Base-by-base conservation (phyloP, 2,888 invertebrate species). In the Ptilodon capucinus region DNA sequence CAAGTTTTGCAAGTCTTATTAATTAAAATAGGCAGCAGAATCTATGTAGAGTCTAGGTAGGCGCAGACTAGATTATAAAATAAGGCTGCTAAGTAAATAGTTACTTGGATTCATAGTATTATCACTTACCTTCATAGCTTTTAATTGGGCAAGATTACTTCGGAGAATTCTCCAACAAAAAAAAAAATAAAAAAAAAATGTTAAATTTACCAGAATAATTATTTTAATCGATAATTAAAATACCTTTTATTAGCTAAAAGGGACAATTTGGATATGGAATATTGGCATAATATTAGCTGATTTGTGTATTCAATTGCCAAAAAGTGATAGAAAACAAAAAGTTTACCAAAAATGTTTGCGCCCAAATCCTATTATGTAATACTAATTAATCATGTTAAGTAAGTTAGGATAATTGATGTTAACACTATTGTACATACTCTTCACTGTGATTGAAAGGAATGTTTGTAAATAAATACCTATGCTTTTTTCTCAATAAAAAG, bases 361-460 rank as follows among this genome's bases (percentile, higher is more conserved):
- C 32, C 32, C 14, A 1, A 4, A 4, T 32, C 28, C 28, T 35
- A 17, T 35, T 5, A 34, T 4, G 14, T 35, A 17, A 35, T 42
- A 36, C 34, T 41, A 42, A 32, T 48, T 48, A 44, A 53, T 25
- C 48, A 32, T 28, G 30, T 44, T 46, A 14, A 36, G 9, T 54
- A 59, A 51, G 41, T 48, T 46, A 49, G 8, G 17, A 11, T 58
- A 45, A 14, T 45, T 30, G 25, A 49, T 38, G 44, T 52, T 52
- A 57, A 52, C 44, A 36, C 46, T 54, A 48, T 60, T 64, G 65
- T 65, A 64, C 60, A 64, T 65, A 65, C 49, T 60, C 51, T 51
- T 11, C 14, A 44, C 63, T 64, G 58, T 64, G 55, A 64, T 65
- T 55, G 57, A 42, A 51, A 11, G 40, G 44, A 17, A 46, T 50